Evolutionary conservation across 2,797 vertebrate species (phyloP).

Genomic region (Bradypodion pumilum): DNA sequence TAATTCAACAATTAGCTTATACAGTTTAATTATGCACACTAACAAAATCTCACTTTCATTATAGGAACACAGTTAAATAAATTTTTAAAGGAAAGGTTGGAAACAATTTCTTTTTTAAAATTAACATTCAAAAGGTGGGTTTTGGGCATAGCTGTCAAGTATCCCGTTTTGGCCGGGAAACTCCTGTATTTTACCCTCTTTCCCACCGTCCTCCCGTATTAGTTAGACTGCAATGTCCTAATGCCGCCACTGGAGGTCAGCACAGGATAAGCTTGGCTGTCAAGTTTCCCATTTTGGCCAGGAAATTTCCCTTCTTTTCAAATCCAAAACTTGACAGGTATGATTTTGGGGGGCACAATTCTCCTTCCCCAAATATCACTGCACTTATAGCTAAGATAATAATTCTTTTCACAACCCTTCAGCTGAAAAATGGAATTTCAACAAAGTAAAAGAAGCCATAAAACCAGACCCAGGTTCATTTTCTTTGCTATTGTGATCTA

Average conservation of each 20-base stretch:
- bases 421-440: not conserved
- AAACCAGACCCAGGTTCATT: not conserved
- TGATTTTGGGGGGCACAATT: not conserved
- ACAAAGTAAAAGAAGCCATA: not conserved
- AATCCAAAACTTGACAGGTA: no score
- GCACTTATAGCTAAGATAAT: not conserved
- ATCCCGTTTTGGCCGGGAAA: no score
- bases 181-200: no score
- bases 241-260: no score
- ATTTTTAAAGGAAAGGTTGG: not conserved
- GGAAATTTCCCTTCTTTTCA: no score
- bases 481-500: not conserved
- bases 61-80: not conserved
- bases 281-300: no score
- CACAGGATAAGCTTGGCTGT: no score
- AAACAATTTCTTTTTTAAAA: not conserved
- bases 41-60: conserved; percentile 18
- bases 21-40: conserved; percentile 6
- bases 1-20: conserved; percentile 10
- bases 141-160: no score
- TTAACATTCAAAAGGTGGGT: not conserved
- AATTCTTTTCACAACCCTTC: not conserved
- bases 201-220: no score
- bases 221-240: no score
- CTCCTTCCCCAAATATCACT: not conserved